Percentiles rank a stretch among this genome's conserved stretches.
These are phyloP conservation scores for Ditylenchus dipsaci DNA, from an alignment of 1,140 invertebrate genomes.

Conservation along the genomic window DNA sequence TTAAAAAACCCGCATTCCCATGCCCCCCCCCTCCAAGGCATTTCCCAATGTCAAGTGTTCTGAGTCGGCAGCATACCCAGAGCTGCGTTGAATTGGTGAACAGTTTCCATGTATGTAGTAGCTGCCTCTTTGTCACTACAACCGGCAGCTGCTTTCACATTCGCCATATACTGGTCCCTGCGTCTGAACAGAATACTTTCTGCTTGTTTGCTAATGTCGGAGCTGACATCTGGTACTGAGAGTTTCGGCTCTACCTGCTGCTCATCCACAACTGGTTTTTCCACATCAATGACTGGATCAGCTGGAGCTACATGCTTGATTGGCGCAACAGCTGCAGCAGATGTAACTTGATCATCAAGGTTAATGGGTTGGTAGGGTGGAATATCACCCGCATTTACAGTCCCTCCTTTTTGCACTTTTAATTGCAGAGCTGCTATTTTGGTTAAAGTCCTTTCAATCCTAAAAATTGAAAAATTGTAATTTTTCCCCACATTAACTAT, in stretches of 20 bases:
- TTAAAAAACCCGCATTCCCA: no score
- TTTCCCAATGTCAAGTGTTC: no score
- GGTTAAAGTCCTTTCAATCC: neutral
- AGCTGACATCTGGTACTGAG: no score
- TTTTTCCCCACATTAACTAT: neutral
- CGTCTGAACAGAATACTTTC: neutral
- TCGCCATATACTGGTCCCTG: neutral
- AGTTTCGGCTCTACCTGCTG: no score
- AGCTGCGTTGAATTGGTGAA: neutral
- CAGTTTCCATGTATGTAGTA: neutral
- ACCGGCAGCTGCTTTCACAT: neutral
- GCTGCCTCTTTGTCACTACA: neutral
- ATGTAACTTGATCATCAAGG: no score
- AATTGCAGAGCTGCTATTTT: neutral
- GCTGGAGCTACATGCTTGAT: no score
- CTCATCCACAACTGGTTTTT: no score
- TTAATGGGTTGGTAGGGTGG: neutral
- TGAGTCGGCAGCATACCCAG: neutral
- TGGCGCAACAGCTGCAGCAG: no score
- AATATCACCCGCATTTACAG: neutral
- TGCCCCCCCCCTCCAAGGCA: no score
- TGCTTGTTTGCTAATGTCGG: neutral
- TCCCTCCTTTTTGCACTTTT: neutral
- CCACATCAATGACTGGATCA: no score
- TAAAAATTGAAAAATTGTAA: neutral